phyloP scores from a whole-genome alignment of 2,888 invertebrate species.

The Drosophila anomalata region DNA sequence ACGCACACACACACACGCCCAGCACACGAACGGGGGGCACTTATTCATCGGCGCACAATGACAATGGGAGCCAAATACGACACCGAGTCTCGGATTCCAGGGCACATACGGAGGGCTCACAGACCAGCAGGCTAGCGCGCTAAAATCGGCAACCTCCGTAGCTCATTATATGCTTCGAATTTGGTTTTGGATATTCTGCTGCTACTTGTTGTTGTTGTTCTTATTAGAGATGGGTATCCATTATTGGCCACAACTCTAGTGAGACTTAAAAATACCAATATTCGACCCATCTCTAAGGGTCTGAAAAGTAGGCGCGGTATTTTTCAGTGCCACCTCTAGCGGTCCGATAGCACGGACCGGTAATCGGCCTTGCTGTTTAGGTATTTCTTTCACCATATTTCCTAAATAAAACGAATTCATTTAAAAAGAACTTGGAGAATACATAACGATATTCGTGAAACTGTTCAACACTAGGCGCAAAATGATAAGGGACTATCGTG shows the following conservation, averaged over 20 bases:
- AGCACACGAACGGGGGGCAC: constrained; percentile 17
- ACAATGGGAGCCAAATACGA: constrained; percentile 1
- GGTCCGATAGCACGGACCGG: too few relatives aligned
- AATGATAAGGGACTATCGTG: neutral
- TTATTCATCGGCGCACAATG: constrained; percentile 38
- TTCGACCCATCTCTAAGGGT: too few relatives aligned
- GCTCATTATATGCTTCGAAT: constrained; percentile 18
- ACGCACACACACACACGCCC: constrained; percentile 9
- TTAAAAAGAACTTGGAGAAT: too few relatives aligned
- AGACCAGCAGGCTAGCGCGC: constrained; percentile 26
- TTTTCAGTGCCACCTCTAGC: neutral
- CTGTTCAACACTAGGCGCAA: too few relatives aligned
- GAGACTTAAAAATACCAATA: neutral
- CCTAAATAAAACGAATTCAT: too few relatives aligned
- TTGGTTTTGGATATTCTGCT: constrained; percentile 13
- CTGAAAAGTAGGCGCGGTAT: neutral
- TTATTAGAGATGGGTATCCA: neutral
- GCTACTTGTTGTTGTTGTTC: constrained; percentile 8
- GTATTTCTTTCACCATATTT: too few relatives aligned
- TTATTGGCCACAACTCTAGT: neutral
- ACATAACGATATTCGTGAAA: too few relatives aligned
- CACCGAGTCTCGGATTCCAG: neutral
- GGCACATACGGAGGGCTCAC: neutral
- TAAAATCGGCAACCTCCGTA: constrained; percentile 4
- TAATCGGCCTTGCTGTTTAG: too few relatives aligned